Evolutionary conservation across 92 coral and sea anemone species (phyloP), one percentile per base, ranked within the genome.

Genomic region (Epizoanthus fatuus): DNA sequence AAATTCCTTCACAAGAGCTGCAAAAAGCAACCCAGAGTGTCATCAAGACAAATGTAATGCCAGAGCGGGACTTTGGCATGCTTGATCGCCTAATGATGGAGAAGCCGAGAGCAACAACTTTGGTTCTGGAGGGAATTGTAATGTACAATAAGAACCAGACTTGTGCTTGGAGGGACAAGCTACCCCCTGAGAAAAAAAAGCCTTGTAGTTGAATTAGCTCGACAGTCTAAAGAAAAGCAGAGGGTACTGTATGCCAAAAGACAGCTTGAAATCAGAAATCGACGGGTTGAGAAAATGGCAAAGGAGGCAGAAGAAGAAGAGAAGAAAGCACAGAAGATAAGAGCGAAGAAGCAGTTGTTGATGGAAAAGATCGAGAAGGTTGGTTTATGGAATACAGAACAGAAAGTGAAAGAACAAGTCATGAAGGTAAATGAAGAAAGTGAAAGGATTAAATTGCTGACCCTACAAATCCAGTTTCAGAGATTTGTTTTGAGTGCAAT

Each of bases 311-410:
- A 67, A 13, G 63, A 81, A 42, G 72, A 81, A 44, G 86, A 40
- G 79, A 67, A 81, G n/a, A 65, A 81, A 16, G 86, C 86, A 3
- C 78, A 66, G 64, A 66, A 74, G 9, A 3, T 66, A 7, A 81
- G 86, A 47, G 86, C 25, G 2, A 81, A 52, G 49, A 81, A 81
- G 63, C 77, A 63, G 76, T 15, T 81, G 79, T 16, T 81, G 47
- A 81, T 81, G 86, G 79, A 81, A 1, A 22, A 81, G 45, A 81
- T 81, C 4, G 78, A 81, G 25, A 66, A 81, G 39, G 63, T 67
- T 67, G 86, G 86, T 10, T 81, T 81, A 45, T 81, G 78, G 86
- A 81, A 81, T 10, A 66, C 79, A 42, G 86, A 67, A 67, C 20
- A 81, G 86, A 14, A 81, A 3, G 79, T 81, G 62, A 47, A 65